A percentile compares a stretch with the other conserved stretches of the same genome.
These are phyloP conservation scores for Pinna nobilis DNA, from an alignment of 1,140 invertebrate species.

Conservation along the genomic window DNA sequence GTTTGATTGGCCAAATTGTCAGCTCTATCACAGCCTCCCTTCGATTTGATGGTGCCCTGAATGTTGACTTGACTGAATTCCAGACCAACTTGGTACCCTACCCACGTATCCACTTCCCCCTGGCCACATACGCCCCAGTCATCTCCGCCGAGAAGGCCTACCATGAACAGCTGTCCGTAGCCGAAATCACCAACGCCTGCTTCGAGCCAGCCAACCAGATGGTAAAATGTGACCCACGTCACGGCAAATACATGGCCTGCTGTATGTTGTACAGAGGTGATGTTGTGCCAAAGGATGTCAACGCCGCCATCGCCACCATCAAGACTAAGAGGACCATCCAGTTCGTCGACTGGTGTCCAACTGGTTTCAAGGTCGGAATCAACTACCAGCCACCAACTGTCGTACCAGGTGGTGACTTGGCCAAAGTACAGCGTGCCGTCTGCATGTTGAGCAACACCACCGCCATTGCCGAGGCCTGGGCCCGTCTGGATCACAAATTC, in stretches of 20 bases:
- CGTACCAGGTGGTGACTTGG: conserved; percentile 83
- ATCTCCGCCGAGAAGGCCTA: conserved; percentile 72
- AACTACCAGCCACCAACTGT: conserved; percentile 86
- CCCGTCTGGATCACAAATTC: conserved; percentile 79
- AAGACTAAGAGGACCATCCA: conserved; percentile 80
- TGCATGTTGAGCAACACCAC: conserved; percentile 85
- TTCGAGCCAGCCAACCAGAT: conserved; percentile 93
- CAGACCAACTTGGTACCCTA: conserved; percentile 81
- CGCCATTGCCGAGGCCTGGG: conserved; percentile 84
- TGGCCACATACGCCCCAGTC: conserved; percentile 71
- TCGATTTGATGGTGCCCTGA: conserved; percentile 86
- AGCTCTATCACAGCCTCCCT: conserved; percentile 90
- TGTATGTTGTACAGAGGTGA: conserved; percentile 71
- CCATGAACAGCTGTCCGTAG: conserved; percentile 74
- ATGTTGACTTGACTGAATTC: conserved; percentile 83
- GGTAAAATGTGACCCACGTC: conserved; percentile 92
- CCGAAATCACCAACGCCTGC: conserved; percentile 83
- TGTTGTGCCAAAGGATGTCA: conserved; percentile 87
- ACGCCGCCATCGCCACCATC: conserved; percentile 89
- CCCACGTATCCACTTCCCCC: conserved; percentile 71
- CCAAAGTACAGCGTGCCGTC: conserved; percentile 76
- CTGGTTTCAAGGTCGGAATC: conserved; percentile 61
- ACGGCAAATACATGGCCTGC: conserved; percentile 86
- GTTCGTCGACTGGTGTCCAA: conserved; percentile 65
- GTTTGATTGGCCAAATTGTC: conserved; percentile 84